These are phyloP conservation scores for Heteromormyrus szaboi DNA, from an alignment of 2,797 vertebrate species.

Conservation along the genomic window DNA sequence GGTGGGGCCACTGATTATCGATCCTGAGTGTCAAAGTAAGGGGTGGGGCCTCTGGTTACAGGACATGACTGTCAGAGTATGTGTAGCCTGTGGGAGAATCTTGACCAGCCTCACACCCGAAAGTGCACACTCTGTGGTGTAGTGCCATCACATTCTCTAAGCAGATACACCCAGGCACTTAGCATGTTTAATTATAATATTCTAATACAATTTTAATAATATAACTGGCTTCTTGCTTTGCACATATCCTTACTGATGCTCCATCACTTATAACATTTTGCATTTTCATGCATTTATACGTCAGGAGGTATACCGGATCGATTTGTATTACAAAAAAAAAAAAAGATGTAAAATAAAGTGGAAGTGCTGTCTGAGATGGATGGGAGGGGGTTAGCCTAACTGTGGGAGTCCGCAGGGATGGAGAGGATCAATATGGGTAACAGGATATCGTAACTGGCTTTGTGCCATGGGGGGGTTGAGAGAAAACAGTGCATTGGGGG, in stretches of 20 bases:
- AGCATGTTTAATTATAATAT: background rate
- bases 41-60: background rate
- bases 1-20: background rate
- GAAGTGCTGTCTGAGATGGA: background rate
- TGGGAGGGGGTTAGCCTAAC: background rate
- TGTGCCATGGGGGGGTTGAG: background rate
- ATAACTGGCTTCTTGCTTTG: background rate
- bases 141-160: background rate
- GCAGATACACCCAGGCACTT: background rate
- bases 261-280: background rate
- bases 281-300: background rate
- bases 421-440: conserved; percentile 41
- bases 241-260: background rate
- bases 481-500: background rate
- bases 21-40: background rate
- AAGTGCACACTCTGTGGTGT: background rate
- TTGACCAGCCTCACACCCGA: background rate
- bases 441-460: conserved; percentile 37
- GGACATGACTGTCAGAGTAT: background rate
- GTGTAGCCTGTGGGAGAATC: background rate
- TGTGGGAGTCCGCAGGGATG: conserved; percentile 22
- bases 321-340: background rate
- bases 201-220: background rate
- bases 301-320: background rate
- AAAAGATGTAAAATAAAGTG: background rate